Conservation (phyloP, 2,797 vertebrate species). For the Staurois parvus region DNA sequence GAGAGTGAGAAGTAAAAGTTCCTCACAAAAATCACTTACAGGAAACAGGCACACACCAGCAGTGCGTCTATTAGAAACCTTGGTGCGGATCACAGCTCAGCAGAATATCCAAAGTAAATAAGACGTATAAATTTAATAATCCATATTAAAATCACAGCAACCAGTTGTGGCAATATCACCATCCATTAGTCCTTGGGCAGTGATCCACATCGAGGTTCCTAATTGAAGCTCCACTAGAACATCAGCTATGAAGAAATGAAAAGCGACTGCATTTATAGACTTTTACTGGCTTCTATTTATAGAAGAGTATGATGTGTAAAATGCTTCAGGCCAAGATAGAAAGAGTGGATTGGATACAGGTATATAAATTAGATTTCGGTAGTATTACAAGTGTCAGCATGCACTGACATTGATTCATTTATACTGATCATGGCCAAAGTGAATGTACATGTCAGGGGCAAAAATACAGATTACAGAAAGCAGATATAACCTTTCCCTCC, state of each 20-base stretch:
- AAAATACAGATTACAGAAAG: too few relatives aligned
- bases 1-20: background rate
- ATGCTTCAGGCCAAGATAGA: too few relatives aligned
- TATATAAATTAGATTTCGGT: too few relatives aligned
- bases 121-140: conserved; percentile 3
- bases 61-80: background rate
- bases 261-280: conserved; percentile 1
- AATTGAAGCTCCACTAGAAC: background rate
- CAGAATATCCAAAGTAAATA: conserved; percentile 5
- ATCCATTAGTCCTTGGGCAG: background rate
- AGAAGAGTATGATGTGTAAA: background rate
- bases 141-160: conserved; percentile 1
- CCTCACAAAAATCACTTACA: background rate
- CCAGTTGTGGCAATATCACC: background rate
- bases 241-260: conserved; percentile 2
- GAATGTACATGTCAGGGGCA: too few relatives aligned
- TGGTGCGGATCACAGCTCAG: background rate
- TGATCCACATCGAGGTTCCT: conserved; percentile 6
- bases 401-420: too few relatives aligned
- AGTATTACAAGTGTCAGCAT: too few relatives aligned
- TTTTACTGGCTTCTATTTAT: background rate
- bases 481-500: too few relatives aligned
- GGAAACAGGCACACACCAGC: background rate
- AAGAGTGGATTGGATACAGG: too few relatives aligned
- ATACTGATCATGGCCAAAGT: too few relatives aligned